Evolutionary conservation across 2,888 invertebrate genomes (phyloP).

Genomic region (Elmis aenea): DNA sequence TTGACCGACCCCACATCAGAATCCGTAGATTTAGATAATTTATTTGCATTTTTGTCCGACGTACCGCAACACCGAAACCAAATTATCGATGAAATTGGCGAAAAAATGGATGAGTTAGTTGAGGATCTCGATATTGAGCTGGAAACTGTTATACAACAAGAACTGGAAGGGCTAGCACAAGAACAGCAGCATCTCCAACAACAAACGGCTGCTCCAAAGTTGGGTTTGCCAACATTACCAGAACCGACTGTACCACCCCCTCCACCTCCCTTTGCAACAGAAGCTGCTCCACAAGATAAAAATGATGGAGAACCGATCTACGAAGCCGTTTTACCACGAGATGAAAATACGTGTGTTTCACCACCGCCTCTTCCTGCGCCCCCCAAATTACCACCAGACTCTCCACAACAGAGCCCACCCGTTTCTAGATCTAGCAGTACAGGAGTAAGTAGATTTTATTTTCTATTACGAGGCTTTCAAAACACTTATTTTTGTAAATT

Average conservation of each 20-base stretch:
- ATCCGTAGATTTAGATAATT: slow-evolving; percentile 80
- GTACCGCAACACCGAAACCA: slow-evolving; percentile 54
- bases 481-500: too few relatives aligned
- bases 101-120: slow-evolving; percentile 77
- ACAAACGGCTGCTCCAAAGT: slow-evolving; percentile 44
- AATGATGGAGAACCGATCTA: slow-evolving; percentile 68
- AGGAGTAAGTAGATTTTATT: slow-evolving; percentile 38
- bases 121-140: slow-evolving; percentile 77
- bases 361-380: slow-evolving; percentile 49
- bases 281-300: slow-evolving; percentile 43
- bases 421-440: slow-evolving; percentile 50
- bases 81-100: slow-evolving; percentile 76
- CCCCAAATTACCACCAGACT: slow-evolving; percentile 46
- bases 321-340: slow-evolving; percentile 74
- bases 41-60: slow-evolving; percentile 86
- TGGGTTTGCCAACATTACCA: slow-evolving; percentile 61
- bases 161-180: slow-evolving; percentile 51
- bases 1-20: slow-evolving; percentile 53
- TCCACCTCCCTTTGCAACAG: slow-evolving; percentile 55
- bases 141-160: slow-evolving; percentile 61
- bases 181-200: slow-evolving; percentile 38
- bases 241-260: slow-evolving; percentile 74
- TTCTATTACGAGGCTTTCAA: neutral
- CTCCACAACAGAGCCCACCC: slow-evolving; percentile 51
- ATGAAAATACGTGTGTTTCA: slow-evolving; percentile 48